Evolutionary conservation across 64 coral and sea anemone species (phyloP), one percentile per base, ranked within the genome.

Genomic region (Pachyseris speciosa): DNA sequence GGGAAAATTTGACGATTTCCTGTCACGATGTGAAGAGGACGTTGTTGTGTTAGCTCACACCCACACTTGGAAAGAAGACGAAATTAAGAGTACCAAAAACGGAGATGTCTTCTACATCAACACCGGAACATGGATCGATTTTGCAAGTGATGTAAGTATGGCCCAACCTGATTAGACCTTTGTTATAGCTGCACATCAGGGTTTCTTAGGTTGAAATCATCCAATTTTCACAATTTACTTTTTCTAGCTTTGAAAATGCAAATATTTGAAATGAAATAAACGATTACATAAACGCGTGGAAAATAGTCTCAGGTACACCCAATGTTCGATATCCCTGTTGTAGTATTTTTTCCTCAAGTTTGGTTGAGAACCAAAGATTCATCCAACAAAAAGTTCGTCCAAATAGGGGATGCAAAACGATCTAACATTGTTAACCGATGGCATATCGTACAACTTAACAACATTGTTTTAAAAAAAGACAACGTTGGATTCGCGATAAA

Each of bases 121-220:
- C 67, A 71, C 67, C 12, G 67, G 67, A 71, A 71, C 67, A 13
- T 71, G 67, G 67, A 40, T 71, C 38, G 67, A 71, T 71, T 71
- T 71, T 71, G 67, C 67, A 0, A 13, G 22, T 37, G 67, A 71
- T 22, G 67, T 71, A 22, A 71, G 67, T 71, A 34, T 7, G 15
- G 15, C 2, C 36, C 19, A 36, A 15, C 64, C 13, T 40, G 4
- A 71, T 22, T 71, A 9, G 37, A 26, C 67, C 25, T 61, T 61
- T 25, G 22, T 61, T 61, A 61, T 25, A 61, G 58, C 58, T 25
- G 58, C 27, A 61, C 20, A 20, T 61, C 7, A 61, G 22, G 25
- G 58, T 61, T 61, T 24, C 24, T 25, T 25, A 71, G 32, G 15
- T 22, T 39, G 36, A 71, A 71, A 22, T 33, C 9, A 68, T 4